Conservation (phyloP, 1,140 invertebrate genomes). For the Uloborus diversus region DNA sequence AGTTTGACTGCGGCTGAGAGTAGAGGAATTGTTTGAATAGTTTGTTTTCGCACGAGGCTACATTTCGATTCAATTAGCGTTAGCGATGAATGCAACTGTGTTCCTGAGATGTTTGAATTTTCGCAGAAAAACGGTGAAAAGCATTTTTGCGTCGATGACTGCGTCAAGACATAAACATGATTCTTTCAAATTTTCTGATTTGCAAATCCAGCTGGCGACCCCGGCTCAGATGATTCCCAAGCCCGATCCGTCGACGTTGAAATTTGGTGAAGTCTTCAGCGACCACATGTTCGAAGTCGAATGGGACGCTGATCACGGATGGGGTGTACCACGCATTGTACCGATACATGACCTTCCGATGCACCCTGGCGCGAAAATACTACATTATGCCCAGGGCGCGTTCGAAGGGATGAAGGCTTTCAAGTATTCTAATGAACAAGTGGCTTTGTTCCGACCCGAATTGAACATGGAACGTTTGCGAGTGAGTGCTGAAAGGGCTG, state of each 20-base stretch:
- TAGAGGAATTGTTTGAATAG: too few species aligned
- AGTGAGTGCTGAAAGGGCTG: slow-evolving; percentile 80
- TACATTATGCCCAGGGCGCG: slow-evolving; percentile 93
- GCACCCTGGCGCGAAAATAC: slow-evolving; percentile 89
- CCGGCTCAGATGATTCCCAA: slow-evolving; percentile 75
- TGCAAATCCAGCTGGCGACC: neutral
- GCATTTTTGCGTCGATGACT: too few species aligned
- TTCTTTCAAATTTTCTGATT: slow-evolving; percentile 22
- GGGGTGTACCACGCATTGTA: slow-evolving; percentile 54
- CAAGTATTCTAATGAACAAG: slow-evolving; percentile 89
- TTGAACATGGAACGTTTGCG: slow-evolving; percentile 96
- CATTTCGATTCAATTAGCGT: too few species aligned
- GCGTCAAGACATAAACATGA: neutral
- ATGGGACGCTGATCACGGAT: slow-evolving; percentile 56
- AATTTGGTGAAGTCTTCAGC: slow-evolving; percentile 62
- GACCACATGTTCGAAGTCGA: slow-evolving; percentile 60
- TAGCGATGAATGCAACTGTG: too few species aligned
- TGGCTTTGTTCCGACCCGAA: slow-evolving; percentile 93
- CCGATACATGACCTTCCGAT: slow-evolving; percentile 55
- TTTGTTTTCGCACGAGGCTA: too few species aligned
- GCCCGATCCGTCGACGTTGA: slow-evolving; percentile 86
- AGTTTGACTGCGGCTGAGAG: too few species aligned
- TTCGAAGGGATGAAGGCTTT: slow-evolving; percentile 99
- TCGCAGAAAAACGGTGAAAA: too few species aligned
- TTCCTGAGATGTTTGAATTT: too few species aligned